Evolutionary conservation across 2,113 vertebrate species (phyloP).

Genomic region (Xenus cinereus): DNA sequence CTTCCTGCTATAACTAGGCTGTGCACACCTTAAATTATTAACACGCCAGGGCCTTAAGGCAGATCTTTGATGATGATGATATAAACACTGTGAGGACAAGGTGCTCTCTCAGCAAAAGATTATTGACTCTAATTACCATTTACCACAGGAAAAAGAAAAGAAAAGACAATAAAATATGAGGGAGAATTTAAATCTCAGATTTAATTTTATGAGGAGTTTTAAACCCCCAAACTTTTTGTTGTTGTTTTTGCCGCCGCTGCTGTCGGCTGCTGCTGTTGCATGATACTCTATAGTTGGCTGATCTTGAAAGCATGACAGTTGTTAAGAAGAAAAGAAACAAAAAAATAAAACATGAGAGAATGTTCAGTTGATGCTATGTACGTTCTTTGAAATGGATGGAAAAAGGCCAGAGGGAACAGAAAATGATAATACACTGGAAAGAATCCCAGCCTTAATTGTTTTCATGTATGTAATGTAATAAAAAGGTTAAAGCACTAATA

Average conservation of each 20-base stretch:
- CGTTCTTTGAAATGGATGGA: conserved; percentile 72
- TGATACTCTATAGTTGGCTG: conserved; percentile 47
- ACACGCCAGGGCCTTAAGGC: conserved; percentile 92
- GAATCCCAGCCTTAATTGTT: conserved; percentile 75
- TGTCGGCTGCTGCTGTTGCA: background rate
- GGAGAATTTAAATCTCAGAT: conserved; percentile 81
- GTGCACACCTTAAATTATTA: conserved; percentile 98
- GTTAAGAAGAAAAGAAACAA: conserved; percentile 56
- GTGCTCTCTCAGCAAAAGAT: conserved; percentile 98
- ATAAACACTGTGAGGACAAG: conserved; percentile 93
- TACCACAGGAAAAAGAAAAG: conserved; percentile 84
- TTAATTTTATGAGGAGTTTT: conserved; percentile 79
- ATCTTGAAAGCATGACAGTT: conserved; percentile 68
- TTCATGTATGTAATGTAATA: conserved; percentile 71
- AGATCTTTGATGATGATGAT: conserved; percentile 97
- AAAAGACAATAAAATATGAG: conserved; percentile 81
- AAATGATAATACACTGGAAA: conserved; percentile 71
- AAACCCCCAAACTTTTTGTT: conserved; percentile 67
- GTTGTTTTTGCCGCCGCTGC: conserved; percentile 6
- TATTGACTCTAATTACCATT: conserved; percentile 96
- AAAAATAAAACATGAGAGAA: conserved; percentile 60
- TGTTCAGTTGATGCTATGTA: conserved; percentile 51
- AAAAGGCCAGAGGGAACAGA: conserved; percentile 75
- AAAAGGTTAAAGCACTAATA: conserved; percentile 67
- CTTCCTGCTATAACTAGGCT: conserved; percentile 94